A percentile compares a stretch with the other conserved stretches of the same genome.
Evolutionary conservation across 2,888 invertebrate genomes (phyloP).

Genomic region (Chorisops tibialis): DNA sequence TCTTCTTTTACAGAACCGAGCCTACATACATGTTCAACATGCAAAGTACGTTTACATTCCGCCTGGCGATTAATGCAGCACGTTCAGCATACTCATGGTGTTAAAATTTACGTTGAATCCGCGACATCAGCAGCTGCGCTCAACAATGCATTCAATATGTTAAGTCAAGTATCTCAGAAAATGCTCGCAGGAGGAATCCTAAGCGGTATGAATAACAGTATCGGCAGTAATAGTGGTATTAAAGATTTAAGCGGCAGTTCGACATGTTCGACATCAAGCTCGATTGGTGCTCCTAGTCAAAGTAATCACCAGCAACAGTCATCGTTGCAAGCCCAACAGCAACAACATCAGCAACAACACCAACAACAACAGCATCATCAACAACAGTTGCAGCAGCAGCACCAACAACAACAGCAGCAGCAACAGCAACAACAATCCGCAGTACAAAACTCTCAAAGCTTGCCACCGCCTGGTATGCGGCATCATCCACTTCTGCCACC

Average conservation of each 20-base stretch:
- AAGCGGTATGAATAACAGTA: slow-evolving; percentile 28
- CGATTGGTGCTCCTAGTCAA: slow-evolving; percentile 36
- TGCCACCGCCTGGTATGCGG: slow-evolving; percentile 62
- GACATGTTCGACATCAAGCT: slow-evolving; percentile 33
- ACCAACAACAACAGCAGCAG: slow-evolving; percentile 48
- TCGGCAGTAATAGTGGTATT: slow-evolving; percentile 2
- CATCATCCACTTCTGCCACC: slow-evolving; percentile 68
- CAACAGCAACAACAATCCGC: slow-evolving; percentile 52
- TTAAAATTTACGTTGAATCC: slow-evolving; percentile 84
- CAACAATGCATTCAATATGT: slow-evolving; percentile 25
- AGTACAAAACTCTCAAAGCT: slow-evolving; percentile 58
- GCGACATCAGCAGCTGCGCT: slow-evolving; percentile 48
- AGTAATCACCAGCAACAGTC: slow-evolving; percentile 35
- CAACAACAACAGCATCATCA: slow-evolving; percentile 59
- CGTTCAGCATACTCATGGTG: slow-evolving; percentile 89
- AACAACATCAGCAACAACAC: slow-evolving; percentile 40
- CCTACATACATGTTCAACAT: slow-evolving; percentile 91
- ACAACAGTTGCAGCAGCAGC: slow-evolving; percentile 47
- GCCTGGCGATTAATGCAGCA: slow-evolving; percentile 95
- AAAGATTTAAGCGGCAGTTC: slow-evolving; percentile 39
- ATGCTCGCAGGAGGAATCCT: slow-evolving; percentile 22
- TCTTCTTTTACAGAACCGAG: slow-evolving; percentile 77
- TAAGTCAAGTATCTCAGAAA: slow-evolving; percentile 36
- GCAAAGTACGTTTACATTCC: slow-evolving; percentile 86
- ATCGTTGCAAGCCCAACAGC: slow-evolving; percentile 41